These are phyloP conservation scores for Sepioteuthis lessoniana DNA, from an alignment of 2,888 invertebrate species.

Conservation along the genomic window DNA sequence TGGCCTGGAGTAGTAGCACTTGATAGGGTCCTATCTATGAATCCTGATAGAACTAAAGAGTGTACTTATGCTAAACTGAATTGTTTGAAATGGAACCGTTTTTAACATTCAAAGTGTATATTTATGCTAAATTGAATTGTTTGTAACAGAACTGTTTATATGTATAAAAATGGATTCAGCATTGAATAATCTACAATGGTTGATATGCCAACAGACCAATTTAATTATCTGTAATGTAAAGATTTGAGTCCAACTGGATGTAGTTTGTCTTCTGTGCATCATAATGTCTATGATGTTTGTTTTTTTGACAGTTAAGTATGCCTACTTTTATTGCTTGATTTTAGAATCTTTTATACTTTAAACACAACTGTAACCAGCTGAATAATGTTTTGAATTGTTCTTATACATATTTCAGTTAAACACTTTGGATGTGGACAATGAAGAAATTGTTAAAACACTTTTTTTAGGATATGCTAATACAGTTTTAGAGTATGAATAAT, in stretches of 20 bases:
- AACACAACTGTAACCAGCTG: neutral
- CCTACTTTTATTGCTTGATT: neutral
- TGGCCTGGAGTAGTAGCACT: too few relatives aligned
- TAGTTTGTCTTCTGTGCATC: neutral
- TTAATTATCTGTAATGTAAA: neutral
- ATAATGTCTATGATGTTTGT: neutral
- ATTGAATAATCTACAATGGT: too few relatives aligned
- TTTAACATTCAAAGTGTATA: too few relatives aligned
- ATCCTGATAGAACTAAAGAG: too few relatives aligned
- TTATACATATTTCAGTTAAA: neutral
- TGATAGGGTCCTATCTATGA: too few relatives aligned
- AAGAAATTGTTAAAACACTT: neutral
- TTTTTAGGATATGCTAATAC: neutral
- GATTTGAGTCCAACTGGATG: neutral
- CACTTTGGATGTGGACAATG: neutral
- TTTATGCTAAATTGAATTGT: too few relatives aligned
- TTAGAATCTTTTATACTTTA: neutral
- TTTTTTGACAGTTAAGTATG: neutral
- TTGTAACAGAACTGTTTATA: too few relatives aligned
- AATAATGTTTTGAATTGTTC: neutral
- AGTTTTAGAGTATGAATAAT: neutral
- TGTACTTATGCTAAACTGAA: too few relatives aligned
- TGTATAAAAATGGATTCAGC: too few relatives aligned
- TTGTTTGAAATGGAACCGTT: too few relatives aligned
- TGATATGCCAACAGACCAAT: too few relatives aligned